phyloP scores from a whole-genome alignment of 1,140 invertebrate species.

The Helicoverpa zea region DNA sequence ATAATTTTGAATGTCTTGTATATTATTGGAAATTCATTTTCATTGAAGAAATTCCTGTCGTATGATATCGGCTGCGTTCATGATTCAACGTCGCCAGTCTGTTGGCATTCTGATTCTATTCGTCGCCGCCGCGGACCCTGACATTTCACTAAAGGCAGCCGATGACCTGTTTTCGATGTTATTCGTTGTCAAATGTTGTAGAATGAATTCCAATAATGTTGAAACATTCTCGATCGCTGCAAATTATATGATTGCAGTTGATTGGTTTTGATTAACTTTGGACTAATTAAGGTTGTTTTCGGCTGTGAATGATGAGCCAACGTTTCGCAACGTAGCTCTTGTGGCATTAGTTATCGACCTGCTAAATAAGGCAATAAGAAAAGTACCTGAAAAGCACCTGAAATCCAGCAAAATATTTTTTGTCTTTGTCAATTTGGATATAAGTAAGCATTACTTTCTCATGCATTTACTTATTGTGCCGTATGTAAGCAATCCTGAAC shows the following conservation, averaged over 20 bases:
- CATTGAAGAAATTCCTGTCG: conserved; percentile 42
- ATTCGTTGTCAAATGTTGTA: conserved; percentile 60
- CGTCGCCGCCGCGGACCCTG: conserved; percentile 73
- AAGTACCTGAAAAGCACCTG: too few species aligned
- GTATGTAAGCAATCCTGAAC: too few species aligned
- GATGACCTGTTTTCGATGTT: conserved; percentile 62
- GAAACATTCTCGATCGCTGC: conserved; percentile 22
- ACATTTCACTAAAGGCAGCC: conserved; percentile 74
- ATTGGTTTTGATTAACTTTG: conserved; percentile 12
- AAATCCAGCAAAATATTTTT: too few species aligned
- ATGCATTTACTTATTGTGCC: too few species aligned
- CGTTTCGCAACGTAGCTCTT: conserved; percentile 19
- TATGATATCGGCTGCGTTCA: conserved; percentile 41
- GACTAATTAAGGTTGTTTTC: conserved; percentile 28
- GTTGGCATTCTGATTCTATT: conserved; percentile 74
- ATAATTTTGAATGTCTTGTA: conserved; percentile 13
- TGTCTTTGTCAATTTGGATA: too few species aligned
- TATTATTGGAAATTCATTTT: conserved; percentile 13
- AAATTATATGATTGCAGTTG: conserved; percentile 43
- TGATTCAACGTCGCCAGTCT: conserved; percentile 57
- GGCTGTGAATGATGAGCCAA: neutral
- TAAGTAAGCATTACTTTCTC: too few species aligned
- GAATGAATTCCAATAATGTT: conserved; percentile 52
- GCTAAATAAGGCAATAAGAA: too few species aligned
- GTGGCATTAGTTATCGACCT: neutral